Percentiles rank a stretch among this genome's conserved stretches.
Evolutionary conservation across 2,113 vertebrate species (phyloP).

Genomic region (Mesitornis unicolor): DNA sequence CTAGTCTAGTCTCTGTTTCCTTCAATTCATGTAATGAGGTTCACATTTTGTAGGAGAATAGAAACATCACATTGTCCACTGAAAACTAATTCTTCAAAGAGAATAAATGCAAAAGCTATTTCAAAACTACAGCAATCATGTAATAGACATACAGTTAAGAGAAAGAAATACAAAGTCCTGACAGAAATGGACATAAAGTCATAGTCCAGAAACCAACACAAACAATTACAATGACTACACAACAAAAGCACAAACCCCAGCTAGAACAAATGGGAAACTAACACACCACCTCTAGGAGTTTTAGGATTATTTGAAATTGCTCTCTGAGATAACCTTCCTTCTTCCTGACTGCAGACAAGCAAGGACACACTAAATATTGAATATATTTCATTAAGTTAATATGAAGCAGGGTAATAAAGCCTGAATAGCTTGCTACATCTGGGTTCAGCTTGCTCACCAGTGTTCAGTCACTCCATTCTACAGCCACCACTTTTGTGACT

Average conservation of each 20-base stretch:
- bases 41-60: not conserved
- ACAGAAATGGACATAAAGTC: not conserved
- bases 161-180: not conserved
- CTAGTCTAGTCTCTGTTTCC: not conserved
- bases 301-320: not conserved
- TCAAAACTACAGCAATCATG: not conserved
- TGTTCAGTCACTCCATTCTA: not conserved
- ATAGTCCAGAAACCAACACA: not conserved
- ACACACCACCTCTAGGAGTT: not conserved
- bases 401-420: not conserved
- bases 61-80: not conserved
- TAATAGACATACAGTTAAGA: not conserved
- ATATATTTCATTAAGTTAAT: not conserved
- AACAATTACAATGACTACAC: not conserved
- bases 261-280: not conserved
- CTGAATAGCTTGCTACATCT: not conserved
- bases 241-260: not conserved
- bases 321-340: not conserved
- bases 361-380: not conserved
- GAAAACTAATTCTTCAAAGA: not conserved
- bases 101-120: not conserved
- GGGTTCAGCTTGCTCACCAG: not conserved
- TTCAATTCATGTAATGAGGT: not conserved
- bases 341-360: not conserved
- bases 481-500: not conserved